phyloP scores from a whole-genome alignment of 2,113 vertebrate species.

The Takifugu bimaculatus region DNA sequence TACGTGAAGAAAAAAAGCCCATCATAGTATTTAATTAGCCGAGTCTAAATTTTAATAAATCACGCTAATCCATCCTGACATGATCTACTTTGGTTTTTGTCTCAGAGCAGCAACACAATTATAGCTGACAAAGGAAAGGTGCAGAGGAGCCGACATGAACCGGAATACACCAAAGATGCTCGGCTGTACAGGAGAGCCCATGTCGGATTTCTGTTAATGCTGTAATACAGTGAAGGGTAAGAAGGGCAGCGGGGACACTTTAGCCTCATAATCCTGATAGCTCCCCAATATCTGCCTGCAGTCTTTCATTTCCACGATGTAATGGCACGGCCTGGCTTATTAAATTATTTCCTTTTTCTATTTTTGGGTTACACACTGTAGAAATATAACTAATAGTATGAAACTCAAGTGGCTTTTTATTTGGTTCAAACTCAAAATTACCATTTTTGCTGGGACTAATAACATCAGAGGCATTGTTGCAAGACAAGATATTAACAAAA shows the following conservation, averaged over 20 bases:
- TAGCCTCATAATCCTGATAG: slow-evolving; percentile 1
- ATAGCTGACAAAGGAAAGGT: slow-evolving; percentile 36
- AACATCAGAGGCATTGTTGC: too few species aligned
- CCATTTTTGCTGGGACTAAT: too few species aligned
- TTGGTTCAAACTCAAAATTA: too few species aligned
- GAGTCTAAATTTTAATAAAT: slow-evolving; percentile 56
- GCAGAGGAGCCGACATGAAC: slow-evolving; percentile 48
- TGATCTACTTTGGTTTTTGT: slow-evolving; percentile 55
- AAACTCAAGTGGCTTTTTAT: too few species aligned
- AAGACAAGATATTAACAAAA: too few species aligned
- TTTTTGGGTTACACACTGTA: too few species aligned
- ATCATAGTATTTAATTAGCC: slow-evolving; percentile 51
- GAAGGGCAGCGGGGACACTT: neutral
- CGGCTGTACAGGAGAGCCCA: slow-evolving; percentile 38
- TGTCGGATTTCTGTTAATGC: slow-evolving; percentile 29
- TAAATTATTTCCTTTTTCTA: too few species aligned
- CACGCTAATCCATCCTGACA: slow-evolving; percentile 56
- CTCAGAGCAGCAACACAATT: slow-evolving; percentile 68
- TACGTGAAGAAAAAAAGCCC: slow-evolving; percentile 40
- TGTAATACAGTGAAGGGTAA: slow-evolving; percentile 12
- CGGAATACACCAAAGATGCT: slow-evolving; percentile 23
- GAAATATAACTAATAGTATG: too few species aligned
- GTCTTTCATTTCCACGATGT: neutral
- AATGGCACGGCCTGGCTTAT: neutral
- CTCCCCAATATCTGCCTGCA: neutral